These are phyloP conservation scores for Sturnira hondurensis DNA, from an alignment of 2,113 vertebrate species.

Conservation along the genomic window DNA sequence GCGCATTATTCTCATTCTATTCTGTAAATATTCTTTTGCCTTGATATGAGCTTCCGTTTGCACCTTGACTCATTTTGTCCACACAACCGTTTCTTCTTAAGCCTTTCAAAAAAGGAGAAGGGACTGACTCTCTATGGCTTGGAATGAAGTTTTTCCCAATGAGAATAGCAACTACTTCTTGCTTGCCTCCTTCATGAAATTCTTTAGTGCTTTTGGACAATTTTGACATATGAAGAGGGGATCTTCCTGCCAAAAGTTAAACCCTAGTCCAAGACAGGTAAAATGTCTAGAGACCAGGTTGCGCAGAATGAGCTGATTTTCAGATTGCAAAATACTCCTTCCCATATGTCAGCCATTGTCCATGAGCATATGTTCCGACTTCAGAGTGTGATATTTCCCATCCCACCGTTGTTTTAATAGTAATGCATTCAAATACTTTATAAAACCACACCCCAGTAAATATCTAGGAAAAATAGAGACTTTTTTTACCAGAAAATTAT, in stretches of 20 bases:
- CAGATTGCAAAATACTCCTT: neutral
- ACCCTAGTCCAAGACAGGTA: neutral
- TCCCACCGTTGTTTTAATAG: neutral
- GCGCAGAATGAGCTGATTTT: neutral
- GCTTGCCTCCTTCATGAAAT: neutral
- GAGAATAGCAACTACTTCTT: neutral
- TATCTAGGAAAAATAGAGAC: neutral
- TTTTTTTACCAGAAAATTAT: neutral
- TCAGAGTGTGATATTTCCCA: neutral
- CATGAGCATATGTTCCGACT: neutral
- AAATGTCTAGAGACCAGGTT: neutral
- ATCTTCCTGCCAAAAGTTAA: neutral
- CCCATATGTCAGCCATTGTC: neutral
- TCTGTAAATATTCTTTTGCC: neutral
- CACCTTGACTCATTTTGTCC: neutral
- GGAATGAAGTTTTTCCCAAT: neutral
- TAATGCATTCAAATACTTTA: neutral
- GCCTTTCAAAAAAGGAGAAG: neutral
- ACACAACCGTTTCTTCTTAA: neutral
- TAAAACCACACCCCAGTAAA: neutral
- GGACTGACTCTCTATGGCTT: neutral
- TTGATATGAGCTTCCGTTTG: neutral
- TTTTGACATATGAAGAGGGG: neutral
- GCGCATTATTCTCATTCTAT: neutral
- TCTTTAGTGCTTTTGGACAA: neutral